phyloP scores from a whole-genome alignment of 2,797 vertebrate genomes.

The Gadopsis marmoratus region DNA sequence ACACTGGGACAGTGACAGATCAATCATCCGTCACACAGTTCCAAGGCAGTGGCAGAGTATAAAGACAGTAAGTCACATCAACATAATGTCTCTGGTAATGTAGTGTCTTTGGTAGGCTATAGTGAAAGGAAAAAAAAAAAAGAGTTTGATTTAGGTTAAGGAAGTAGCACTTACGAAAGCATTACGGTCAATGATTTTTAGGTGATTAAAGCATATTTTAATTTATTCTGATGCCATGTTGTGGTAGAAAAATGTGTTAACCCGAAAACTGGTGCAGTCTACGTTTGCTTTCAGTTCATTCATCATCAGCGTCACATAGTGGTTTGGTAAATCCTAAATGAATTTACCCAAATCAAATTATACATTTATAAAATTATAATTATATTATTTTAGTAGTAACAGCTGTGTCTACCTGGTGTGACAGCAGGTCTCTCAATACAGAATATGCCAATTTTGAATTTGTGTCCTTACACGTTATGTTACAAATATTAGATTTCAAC shows the following conservation, averaged over 20 bases:
- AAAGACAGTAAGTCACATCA: conserved; percentile 50
- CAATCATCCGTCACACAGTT: conserved; percentile 52
- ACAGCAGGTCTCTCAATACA: neutral
- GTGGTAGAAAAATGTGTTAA: neutral
- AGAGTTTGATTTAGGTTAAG: neutral
- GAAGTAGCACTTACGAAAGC: neutral
- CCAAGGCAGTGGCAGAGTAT: conserved; percentile 21
- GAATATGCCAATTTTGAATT: neutral
- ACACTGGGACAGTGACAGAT: conserved; percentile 57
- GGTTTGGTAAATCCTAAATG: neutral
- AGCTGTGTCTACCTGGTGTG: neutral
- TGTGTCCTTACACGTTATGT: no score
- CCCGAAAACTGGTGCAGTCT: neutral
- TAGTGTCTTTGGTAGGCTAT: neutral
- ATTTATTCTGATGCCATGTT: neutral
- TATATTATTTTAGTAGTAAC: no score
- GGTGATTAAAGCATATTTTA: neutral
- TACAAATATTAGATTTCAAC: neutral
- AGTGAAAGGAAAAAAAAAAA: neutral
- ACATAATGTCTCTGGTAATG: conserved; percentile 22
- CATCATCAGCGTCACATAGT: neutral
- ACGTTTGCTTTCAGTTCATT: neutral
- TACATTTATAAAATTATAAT: no score
- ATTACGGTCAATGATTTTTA: neutral
- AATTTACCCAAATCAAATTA: no score